A percentile compares a stretch with the other conserved stretches of the same genome.
These are phyloP conservation scores for Xenopus petersii DNA, from an alignment of 2,797 vertebrate genomes.

Conservation along the genomic window DNA sequence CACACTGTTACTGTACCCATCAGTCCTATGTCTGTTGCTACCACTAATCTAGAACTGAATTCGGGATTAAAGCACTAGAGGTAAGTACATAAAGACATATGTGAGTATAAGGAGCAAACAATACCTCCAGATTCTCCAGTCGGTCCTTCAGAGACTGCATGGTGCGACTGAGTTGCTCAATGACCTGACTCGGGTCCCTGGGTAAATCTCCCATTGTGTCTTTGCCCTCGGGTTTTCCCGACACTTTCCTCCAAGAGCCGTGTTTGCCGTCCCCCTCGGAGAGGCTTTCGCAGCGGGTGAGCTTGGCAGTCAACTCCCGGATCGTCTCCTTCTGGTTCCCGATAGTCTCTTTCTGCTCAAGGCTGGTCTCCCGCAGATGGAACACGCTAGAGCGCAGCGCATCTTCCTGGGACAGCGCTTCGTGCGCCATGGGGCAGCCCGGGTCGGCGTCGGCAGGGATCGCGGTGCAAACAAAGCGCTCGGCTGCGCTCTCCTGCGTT, in stretches of 20 bases:
- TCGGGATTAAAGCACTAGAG: too few species aligned
- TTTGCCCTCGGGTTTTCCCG: constrained; percentile 68
- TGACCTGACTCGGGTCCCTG: constrained; percentile 81
- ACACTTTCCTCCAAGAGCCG: constrained; percentile 72
- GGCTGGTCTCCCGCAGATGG: constrained; percentile 89
- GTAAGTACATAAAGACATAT: too few species aligned
- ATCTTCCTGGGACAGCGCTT: constrained; percentile 75
- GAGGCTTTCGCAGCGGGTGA: constrained; percentile 81
- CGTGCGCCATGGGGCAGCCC: constrained; percentile 80
- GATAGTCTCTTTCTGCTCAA: constrained; percentile 91
- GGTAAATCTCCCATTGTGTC: constrained; percentile 96
- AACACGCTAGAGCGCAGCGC: constrained; percentile 85
- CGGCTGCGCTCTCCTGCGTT: constrained; percentile 64
- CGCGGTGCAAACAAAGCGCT: constrained; percentile 87
- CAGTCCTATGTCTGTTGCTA: too few species aligned
- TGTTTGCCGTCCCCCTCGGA: constrained; percentile 68
- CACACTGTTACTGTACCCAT: too few species aligned
- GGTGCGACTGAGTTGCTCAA: constrained; percentile 89
- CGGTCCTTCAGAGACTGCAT: constrained; percentile 92
- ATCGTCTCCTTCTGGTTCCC: constrained; percentile 86
- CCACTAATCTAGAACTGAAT: too few species aligned
- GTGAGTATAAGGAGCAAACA: background rate
- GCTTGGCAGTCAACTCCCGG: constrained; percentile 88
- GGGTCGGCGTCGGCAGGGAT: constrained; percentile 73
- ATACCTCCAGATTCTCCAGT: constrained; percentile 90